phyloP scores from a whole-genome alignment of 1,140 invertebrate species.

The honey bee (Apis mellifera) region Amel_HAv3.1 CM009936.2:3244501-3245000 shows the following conservation, averaged over 20 bases:
- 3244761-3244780: conserved; percentile 66
- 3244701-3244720: conserved; percentile 33
- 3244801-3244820: conserved; percentile 66
- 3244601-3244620: conserved; percentile 33
- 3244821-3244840: conserved; percentile 66
- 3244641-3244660: conserved; percentile 47
- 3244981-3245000: not conserved
- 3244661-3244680: conserved; percentile 62
- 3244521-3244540: not conserved
- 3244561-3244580: not conserved
- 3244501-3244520: too few relatives aligned
- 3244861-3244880: conserved; percentile 52
- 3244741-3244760: conserved; percentile 43
- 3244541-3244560: not conserved
- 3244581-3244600: not conserved
- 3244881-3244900: conserved; percentile 46
- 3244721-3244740: conserved; percentile 33
- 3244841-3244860: conserved; percentile 62
- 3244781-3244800: conserved; percentile 54
- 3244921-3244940: conserved; percentile 55
- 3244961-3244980: not conserved
- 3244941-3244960: not conserved
- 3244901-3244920: conserved; percentile 71
- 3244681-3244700: conserved; percentile 49
- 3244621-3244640: conserved; percentile 52